phyloP scores from a whole-genome alignment of 2,113 vertebrate species.

The human region GRCh38 chr2:114727001-114727500 shows the following conservation, averaged over 20 bases:
- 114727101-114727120: background rate
- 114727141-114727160: background rate
- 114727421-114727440: slow-evolving; percentile 69
- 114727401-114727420: slow-evolving; percentile 72
- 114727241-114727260: background rate
- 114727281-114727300: background rate
- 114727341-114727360: slow-evolving; percentile 52
- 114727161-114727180: background rate
- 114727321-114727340: slow-evolving; percentile 49
- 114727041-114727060: background rate
- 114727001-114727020: background rate
- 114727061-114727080: background rate
- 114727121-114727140: background rate
- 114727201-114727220: background rate
- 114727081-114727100: background rate
- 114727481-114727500: slow-evolving; percentile 51
- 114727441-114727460: slow-evolving; percentile 69
- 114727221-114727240: background rate
- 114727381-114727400: slow-evolving; percentile 75
- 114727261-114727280: background rate
- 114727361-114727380: slow-evolving; percentile 67
- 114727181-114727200: background rate
- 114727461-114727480: slow-evolving; percentile 63
- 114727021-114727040: background rate
- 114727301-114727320: slow-evolving; percentile 28